Percentiles rank a stretch among this genome's conserved stretches.
phyloP scores from a whole-genome alignment of 2,797 vertebrate species.

The Acanthis flammea region DNA sequence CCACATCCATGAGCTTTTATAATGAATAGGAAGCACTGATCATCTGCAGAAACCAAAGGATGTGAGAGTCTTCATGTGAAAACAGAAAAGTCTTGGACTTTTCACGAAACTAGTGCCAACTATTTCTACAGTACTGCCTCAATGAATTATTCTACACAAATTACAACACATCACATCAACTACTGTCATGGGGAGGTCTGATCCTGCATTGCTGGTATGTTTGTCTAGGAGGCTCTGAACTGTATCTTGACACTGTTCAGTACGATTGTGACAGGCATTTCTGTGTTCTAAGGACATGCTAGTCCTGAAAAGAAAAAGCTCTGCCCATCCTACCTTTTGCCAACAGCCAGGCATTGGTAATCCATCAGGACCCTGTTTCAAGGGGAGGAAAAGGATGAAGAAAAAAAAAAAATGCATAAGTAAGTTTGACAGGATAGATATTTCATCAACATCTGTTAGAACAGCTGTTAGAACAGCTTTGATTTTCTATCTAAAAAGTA shows the following conservation, averaged over 20 bases:
- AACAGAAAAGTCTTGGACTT: not conserved
- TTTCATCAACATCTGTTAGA: not conserved
- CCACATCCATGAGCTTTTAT: not conserved
- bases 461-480: not conserved
- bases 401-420: not conserved
- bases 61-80: not conserved
- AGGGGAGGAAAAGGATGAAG: not conserved
- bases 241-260: not conserved
- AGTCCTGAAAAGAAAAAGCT: not conserved
- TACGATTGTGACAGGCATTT: not conserved
- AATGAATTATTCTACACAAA: not conserved
- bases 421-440: not conserved
- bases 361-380: constrained; percentile 93
- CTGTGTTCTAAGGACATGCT: not conserved
- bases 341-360: constrained; percentile 99
- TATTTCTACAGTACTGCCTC: not conserved
- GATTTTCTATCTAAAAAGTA: not conserved
- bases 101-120: not conserved
- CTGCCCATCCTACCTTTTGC: constrained; percentile 89
- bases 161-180: not conserved
- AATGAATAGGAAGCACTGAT: not conserved
- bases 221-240: not conserved
- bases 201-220: not conserved
- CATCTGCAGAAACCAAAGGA: not conserved
- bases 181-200: not conserved